Evolutionary conservation across 53 echinoderm and acorn worm species (phyloP).

Genomic region (Henricia sp.): DNA sequence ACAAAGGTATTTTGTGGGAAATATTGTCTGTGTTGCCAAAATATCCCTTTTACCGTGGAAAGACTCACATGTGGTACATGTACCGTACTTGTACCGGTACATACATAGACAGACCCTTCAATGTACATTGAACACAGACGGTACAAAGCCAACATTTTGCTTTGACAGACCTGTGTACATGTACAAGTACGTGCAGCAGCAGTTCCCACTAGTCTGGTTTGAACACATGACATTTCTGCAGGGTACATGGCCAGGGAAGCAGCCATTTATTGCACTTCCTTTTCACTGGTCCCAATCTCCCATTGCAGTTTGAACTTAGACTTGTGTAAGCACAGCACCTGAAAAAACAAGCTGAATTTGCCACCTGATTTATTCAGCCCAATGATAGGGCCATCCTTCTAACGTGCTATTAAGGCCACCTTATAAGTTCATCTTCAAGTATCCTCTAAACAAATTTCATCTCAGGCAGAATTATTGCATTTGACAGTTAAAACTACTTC

Average conservation of each 20-base stretch:
- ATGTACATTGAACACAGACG: no score
- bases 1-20: neutral
- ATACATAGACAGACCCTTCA: neutral
- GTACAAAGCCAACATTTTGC: no score
- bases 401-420: neutral
- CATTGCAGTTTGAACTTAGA: constrained; percentile 19
- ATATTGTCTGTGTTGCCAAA: neutral
- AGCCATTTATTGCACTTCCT: constrained; percentile 50
- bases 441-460: no score
- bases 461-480: no score
- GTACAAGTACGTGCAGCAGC: neutral
- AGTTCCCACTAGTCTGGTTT: no score
- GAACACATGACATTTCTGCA: neutral
- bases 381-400: neutral
- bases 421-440: neutral
- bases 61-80: neutral
- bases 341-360: no score
- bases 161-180: neutral
- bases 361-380: no score
- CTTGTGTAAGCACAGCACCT: constrained; percentile 33
- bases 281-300: constrained; percentile 36
- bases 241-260: constrained; percentile 52
- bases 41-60: neutral
- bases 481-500: no score
- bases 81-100: neutral